Evolutionary conservation across 2,888 invertebrate genomes (phyloP), one percentile per base, ranked within the genome.

Genomic region (Cataglyphis albicans): DNA sequence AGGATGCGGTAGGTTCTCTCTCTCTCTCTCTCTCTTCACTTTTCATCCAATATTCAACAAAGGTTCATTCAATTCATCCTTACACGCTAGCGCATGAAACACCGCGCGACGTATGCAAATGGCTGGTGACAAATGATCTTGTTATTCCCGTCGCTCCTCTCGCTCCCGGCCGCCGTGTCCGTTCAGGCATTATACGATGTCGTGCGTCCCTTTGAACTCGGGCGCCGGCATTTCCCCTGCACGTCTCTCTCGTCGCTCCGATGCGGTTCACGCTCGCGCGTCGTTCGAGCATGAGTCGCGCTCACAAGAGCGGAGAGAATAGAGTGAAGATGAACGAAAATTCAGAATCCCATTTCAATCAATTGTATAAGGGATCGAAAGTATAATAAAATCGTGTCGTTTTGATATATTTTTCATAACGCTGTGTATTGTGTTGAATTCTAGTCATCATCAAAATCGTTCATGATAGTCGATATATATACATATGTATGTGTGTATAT

Each of bases 41-140:
- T 92, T 91, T 91, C 91, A 93, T 93, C 90, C 91, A 89, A 92
- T 93, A 92, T 93, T 92, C 91, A 93, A 92, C 92, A 92, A 91
- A 92, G 91, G 89, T 91, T 91, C 91, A 90, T 93, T 93, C 91
- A 91, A 93, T 93, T 93, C 90, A 92, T 92, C 89, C 91, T 93
- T 91, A 89, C 91, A 89, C 88, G 84, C 89, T 87, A 86, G 80
- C 86, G 81, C 86, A 90, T 88, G 90, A 88, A 88, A 91, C 89
- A 90, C 88, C 87, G 89, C 87, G 89, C 90, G 93, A 92, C 93
- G 89, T 93, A 93, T 93, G 93, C 92, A 93, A 93, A 94, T 93
- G 91, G 87, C 86, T 89, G 89, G 91, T 94, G 93, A 93, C 93
- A 94, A 94, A 94, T 93, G 93, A 93, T 93, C 93, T 93, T 93